A percentile compares a stretch with the other conserved stretches of the same genome.
phyloP scores from a whole-genome alignment of 2,797 vertebrate genomes.

The Paedocypris micromegethes region DNA sequence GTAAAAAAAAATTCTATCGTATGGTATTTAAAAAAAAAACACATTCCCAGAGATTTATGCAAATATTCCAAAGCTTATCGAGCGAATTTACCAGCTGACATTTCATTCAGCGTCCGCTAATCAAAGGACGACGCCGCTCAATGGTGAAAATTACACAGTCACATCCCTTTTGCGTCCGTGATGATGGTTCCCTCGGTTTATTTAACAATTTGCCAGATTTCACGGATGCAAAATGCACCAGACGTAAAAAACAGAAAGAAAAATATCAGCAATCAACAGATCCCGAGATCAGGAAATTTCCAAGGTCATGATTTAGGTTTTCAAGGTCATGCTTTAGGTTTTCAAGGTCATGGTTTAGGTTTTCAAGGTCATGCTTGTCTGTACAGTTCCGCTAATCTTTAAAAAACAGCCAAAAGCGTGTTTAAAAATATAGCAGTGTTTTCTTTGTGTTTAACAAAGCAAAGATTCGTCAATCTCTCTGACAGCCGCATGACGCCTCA shows the following conservation, averaged over 20 bases:
- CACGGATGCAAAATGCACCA: constrained; percentile 41
- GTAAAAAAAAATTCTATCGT: no score
- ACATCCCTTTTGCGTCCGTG: constrained; percentile 37
- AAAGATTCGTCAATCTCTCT: constrained; percentile 9
- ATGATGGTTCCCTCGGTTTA: constrained; percentile 28
- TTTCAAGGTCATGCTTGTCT: background rate
- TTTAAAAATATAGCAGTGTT: background rate
- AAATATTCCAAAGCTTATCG: constrained; percentile 38
- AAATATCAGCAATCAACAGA: constrained; percentile 40
- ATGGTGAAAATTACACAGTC: constrained; percentile 44
- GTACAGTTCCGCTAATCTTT: no score
- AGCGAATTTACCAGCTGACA: constrained; percentile 48
- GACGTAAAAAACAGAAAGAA: constrained; percentile 34
- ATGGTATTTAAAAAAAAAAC: no score
- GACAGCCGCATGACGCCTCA: constrained; percentile 5
- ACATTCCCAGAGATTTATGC: constrained; percentile 15
- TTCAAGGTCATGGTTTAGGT: background rate
- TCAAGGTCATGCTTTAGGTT: constrained; percentile 11
- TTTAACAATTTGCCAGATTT: constrained; percentile 39
- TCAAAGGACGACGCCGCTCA: constrained; percentile 44
- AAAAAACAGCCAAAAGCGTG: no score
- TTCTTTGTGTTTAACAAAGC: constrained; percentile 19
- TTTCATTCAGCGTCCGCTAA: constrained; percentile 40
- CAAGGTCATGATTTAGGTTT: constrained; percentile 13
- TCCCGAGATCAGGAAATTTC: constrained; percentile 34